A percentile compares a stretch with the other conserved stretches of the same genome.
Conservation (phyloP, 2,113 vertebrate species). For the Mastomys coucha region DNA sequence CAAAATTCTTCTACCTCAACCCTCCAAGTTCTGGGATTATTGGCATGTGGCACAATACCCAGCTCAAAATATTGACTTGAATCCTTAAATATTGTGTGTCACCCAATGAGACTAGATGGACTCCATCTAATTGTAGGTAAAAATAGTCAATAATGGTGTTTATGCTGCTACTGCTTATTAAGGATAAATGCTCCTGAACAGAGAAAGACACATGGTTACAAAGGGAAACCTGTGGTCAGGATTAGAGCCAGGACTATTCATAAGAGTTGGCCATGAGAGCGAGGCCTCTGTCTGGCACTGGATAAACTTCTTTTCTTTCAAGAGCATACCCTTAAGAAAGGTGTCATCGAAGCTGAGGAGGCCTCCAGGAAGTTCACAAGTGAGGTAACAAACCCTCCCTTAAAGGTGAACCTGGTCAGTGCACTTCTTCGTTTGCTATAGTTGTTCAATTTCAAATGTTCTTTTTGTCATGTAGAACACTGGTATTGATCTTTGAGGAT, state of each 20-base stretch:
- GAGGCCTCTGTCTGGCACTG: neutral
- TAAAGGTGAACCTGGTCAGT: neutral
- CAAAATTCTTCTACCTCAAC: neutral
- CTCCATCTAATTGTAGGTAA: neutral
- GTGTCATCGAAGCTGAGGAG: neutral
- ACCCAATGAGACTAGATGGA: neutral
- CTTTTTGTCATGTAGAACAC: neutral
- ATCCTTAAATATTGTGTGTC: constrained; percentile 16
- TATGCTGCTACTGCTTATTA: constrained; percentile 27
- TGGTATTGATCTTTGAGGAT: neutral
- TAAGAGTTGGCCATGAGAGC: neutral
- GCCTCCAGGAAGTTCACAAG: neutral
- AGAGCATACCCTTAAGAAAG: neutral
- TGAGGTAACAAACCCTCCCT: neutral
- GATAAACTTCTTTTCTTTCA: neutral
- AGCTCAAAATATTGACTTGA: constrained; percentile 19
- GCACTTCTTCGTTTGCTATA: neutral
- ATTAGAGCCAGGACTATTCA: neutral
- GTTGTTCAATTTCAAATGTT: constrained; percentile 49
- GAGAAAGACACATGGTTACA: neutral
- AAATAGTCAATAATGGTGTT: neutral
- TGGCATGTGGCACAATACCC: neutral
- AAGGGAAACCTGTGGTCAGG: neutral
- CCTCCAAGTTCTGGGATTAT: neutral
- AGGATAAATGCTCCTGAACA: neutral